Evolutionary conservation across 2,797 vertebrate genomes (phyloP).

Genomic region (Chiropotes sagulatus): DNA sequence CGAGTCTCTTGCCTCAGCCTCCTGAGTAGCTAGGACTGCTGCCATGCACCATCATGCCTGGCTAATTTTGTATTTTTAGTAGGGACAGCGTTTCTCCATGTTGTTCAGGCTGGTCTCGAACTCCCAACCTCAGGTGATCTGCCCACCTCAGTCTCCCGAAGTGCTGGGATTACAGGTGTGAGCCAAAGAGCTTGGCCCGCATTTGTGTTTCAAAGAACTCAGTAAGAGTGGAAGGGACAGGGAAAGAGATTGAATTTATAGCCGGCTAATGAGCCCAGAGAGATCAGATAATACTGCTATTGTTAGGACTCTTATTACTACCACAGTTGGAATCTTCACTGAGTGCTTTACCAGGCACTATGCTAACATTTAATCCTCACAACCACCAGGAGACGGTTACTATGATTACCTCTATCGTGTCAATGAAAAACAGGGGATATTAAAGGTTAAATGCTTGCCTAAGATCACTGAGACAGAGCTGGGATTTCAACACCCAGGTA

Average conservation of each 20-base stretch:
- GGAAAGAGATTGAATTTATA: background rate
- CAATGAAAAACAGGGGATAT: background rate
- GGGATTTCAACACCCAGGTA: background rate
- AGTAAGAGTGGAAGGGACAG: background rate
- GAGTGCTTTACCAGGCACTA: background rate
- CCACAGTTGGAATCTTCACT: background rate
- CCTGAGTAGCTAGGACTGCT: no score
- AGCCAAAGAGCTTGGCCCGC: no score
- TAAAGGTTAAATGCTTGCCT: background rate
- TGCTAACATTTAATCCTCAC: background rate
- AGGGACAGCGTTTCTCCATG: no score
- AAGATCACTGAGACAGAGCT: background rate
- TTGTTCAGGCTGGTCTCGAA: no score
- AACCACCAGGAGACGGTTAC: background rate
- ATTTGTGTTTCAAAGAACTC: no score
- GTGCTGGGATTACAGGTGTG: no score
- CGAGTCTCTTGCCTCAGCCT: no score
- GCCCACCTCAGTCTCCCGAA: no score
- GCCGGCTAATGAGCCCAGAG: background rate
- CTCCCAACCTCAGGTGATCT: no score
- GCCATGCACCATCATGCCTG: accelerated
- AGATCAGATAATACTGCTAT: accelerated
- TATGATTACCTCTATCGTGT: background rate
- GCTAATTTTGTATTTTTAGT: no score
- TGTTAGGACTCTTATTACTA: accelerated